phyloP scores from a whole-genome alignment of 2,113 vertebrate species.

The Charadrius vociferus region DNA sequence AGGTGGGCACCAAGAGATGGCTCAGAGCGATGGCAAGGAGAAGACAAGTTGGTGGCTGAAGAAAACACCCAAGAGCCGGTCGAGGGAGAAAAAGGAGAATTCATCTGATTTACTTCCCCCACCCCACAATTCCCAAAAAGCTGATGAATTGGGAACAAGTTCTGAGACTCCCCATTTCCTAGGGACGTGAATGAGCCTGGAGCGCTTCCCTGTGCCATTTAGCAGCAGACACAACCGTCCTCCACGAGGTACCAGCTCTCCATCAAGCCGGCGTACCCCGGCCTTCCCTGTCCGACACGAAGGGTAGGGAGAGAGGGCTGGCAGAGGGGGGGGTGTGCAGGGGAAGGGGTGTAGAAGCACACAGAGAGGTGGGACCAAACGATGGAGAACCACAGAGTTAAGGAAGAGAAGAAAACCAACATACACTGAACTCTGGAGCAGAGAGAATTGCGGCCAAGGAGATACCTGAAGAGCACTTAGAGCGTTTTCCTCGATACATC shows the following conservation, averaged over 20 bases:
- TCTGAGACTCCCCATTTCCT: rapidly evolving
- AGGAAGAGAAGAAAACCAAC: background rate
- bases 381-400: rapidly evolving
- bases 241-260: background rate
- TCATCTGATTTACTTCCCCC: rapidly evolving
- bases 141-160: background rate
- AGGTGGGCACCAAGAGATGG: background rate
- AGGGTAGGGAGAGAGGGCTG: background rate
- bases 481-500: background rate
- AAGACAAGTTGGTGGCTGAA: rapidly evolving
- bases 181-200: background rate
- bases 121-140: background rate
- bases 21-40: background rate
- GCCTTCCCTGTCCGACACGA: rapidly evolving
- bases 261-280: rapidly evolving
- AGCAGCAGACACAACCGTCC: background rate
- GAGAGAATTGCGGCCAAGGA: background rate
- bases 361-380: rapidly evolving
- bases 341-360: background rate
- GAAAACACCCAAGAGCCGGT: background rate
- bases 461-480: background rate
- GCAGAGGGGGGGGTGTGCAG: background rate
- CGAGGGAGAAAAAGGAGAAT: background rate
- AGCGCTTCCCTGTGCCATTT: background rate
- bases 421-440: background rate